phyloP scores from a whole-genome alignment of 2,888 invertebrate species.

The Drosophila fulvimacula region DNA sequence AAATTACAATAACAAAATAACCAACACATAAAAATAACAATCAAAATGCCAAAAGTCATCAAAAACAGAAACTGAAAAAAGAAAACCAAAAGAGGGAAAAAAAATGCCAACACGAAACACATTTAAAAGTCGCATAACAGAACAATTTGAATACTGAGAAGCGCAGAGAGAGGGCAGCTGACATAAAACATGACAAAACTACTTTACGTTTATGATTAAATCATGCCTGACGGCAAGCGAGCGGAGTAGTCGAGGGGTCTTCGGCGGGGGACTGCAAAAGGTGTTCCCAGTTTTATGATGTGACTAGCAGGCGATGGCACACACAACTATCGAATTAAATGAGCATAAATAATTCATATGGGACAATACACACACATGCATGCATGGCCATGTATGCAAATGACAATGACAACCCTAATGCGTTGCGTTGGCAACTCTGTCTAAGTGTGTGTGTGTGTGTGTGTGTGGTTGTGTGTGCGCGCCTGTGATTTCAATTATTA shows the following conservation, averaged over 20 bases:
- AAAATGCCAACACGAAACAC: slow-evolving; percentile 36
- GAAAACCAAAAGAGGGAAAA: slow-evolving; percentile 3
- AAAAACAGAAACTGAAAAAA: slow-evolving; percentile 41
- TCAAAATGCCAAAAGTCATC: slow-evolving; percentile 67
- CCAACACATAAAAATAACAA: slow-evolving; percentile 41
- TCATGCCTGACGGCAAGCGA: slow-evolving; percentile 45
- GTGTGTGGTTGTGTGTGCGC: background rate
- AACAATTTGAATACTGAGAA: slow-evolving; percentile 47
- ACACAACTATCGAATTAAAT: slow-evolving; percentile 72
- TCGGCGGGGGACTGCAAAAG: slow-evolving; percentile 8
- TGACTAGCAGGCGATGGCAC: slow-evolving; percentile 37
- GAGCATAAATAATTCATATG: slow-evolving; percentile 75
- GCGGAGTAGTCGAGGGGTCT: background rate
- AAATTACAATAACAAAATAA: slow-evolving; percentile 49
- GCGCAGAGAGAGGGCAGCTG: background rate
- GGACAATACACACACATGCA: slow-evolving; percentile 7
- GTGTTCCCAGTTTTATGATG: slow-evolving; percentile 48
- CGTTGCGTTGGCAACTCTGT: slow-evolving; percentile 52
- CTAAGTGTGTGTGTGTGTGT: background rate
- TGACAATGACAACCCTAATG: slow-evolving; percentile 64
- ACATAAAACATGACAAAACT: slow-evolving; percentile 71
- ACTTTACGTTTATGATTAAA: slow-evolving; percentile 78
- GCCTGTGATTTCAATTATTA: slow-evolving; percentile 74
- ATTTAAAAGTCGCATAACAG: slow-evolving; percentile 53
- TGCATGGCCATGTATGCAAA: slow-evolving; percentile 58